Evolutionary conservation across 2,888 invertebrate species (phyloP).

Genomic region (Apotomis betuletana): DNA sequence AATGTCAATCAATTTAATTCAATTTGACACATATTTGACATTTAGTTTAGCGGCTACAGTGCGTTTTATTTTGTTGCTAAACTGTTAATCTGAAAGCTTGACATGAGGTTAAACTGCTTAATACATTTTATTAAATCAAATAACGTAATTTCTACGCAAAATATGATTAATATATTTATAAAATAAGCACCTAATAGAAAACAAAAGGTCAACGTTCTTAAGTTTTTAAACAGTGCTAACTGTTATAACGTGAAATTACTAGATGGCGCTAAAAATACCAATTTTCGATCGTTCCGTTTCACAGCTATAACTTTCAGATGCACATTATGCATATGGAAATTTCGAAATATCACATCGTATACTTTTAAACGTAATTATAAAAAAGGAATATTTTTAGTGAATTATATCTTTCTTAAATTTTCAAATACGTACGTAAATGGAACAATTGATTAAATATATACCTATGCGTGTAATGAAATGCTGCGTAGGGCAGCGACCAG

Average conservation of each 20-base stretch:
- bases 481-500: slow-evolving; percentile 75
- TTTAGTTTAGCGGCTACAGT: not conserved
- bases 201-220: not conserved
- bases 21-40: not conserved
- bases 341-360: too few species aligned
- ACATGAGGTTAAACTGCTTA: not conserved
- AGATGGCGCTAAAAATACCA: slow-evolving; percentile 16
- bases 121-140: not conserved
- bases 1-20: not conserved
- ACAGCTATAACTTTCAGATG: not conserved
- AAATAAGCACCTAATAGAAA: not conserved
- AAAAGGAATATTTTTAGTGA: not conserved
- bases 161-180: not conserved
- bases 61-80: not conserved
- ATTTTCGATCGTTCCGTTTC: slow-evolving; percentile 2
- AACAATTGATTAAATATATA: too few species aligned
- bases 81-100: not conserved
- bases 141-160: not conserved
- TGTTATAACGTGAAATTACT: not conserved
- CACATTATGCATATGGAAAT: too few species aligned
- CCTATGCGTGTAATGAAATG: slow-evolving; percentile 57
- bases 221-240: not conserved
- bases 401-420: too few species aligned
- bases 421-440: too few species aligned
- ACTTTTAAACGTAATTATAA: too few species aligned